phyloP scores from a whole-genome alignment of 1,140 invertebrate genomes.

The Microplitis mediator region DNA sequence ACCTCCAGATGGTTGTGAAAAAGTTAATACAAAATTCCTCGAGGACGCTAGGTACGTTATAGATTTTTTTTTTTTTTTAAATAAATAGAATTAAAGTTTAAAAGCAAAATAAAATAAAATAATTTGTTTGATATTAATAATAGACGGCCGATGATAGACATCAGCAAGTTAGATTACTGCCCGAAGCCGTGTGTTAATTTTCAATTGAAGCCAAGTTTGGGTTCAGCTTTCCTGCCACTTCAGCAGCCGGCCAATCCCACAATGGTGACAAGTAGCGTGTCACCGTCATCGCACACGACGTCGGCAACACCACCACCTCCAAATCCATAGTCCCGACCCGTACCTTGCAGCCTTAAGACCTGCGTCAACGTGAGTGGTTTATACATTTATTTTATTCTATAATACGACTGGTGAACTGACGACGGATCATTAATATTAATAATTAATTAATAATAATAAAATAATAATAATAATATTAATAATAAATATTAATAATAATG shows the following conservation, averaged over 20 bases:
- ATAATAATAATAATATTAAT: background rate
- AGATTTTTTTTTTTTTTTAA: no score
- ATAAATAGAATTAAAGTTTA: background rate
- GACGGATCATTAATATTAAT: constrained; percentile 6
- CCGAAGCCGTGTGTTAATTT: constrained; percentile 73
- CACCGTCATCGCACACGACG: constrained; percentile 55
- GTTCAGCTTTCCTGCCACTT: constrained; percentile 82
- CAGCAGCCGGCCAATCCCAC: constrained; percentile 64
- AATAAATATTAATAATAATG: background rate
- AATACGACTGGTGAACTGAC: background rate
- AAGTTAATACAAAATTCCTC: constrained; percentile 72
- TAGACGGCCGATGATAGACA: constrained; percentile 63
- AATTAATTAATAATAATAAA: background rate
- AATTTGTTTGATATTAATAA: background rate
- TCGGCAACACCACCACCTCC: constrained; percentile 61
- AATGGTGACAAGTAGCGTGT: constrained; percentile 44
- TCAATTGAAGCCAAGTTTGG: constrained; percentile 79
- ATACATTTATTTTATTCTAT: constrained; percentile 15
- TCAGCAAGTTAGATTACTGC: constrained; percentile 60
- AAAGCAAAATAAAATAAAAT: background rate
- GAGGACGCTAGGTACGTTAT: constrained; percentile 67
- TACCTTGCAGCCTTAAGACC: background rate
- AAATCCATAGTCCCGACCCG: constrained; percentile 61
- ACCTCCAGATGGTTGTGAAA: constrained; percentile 88
- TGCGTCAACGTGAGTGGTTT: constrained; percentile 27